These are phyloP conservation scores for Apamea sordens DNA, from an alignment of 2,888 invertebrate species.

Conservation along the genomic window DNA sequence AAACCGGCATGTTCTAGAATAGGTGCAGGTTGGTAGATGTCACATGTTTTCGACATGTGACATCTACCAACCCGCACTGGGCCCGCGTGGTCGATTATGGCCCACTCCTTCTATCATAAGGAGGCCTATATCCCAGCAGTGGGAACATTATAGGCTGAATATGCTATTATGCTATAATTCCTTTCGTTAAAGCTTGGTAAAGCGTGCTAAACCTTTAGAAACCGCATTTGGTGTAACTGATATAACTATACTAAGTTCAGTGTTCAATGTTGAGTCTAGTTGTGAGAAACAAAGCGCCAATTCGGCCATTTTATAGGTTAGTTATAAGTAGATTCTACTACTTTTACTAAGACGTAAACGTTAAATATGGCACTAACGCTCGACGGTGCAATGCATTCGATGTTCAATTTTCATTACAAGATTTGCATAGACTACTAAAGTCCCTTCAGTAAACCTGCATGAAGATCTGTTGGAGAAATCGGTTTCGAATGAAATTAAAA, in stretches of 20 bases:
- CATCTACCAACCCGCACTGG: not conserved
- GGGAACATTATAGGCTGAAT: not conserved
- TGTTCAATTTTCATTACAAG: not conserved
- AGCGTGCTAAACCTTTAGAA: slow-evolving; percentile 1
- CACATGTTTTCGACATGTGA: not conserved
- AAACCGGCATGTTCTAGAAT: not conserved
- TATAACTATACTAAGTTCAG: slow-evolving; percentile 26
- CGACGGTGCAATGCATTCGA: slow-evolving; percentile 2
- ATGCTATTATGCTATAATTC: not conserved
- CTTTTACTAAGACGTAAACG: slow-evolving; percentile 32
- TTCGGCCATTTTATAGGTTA: slow-evolving; percentile 32
- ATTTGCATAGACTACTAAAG: not conserved
- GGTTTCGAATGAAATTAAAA: not conserved
- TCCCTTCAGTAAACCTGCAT: not conserved
- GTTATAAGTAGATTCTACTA: slow-evolving; percentile 40
- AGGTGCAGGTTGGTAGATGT: too few species aligned
- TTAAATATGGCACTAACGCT: slow-evolving; percentile 19
- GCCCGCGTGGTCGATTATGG: not conserved
- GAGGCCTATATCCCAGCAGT: not conserved
- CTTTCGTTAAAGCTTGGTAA: not conserved
- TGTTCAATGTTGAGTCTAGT: slow-evolving; percentile 36
- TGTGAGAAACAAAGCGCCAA: slow-evolving; percentile 36
- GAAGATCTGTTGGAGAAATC: not conserved
- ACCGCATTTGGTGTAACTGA: slow-evolving; percentile 22
- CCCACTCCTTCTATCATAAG: not conserved